Evolutionary conservation across 2,797 vertebrate species (phyloP).

Genomic region (Parauchenoglanis punctatus): DNA sequence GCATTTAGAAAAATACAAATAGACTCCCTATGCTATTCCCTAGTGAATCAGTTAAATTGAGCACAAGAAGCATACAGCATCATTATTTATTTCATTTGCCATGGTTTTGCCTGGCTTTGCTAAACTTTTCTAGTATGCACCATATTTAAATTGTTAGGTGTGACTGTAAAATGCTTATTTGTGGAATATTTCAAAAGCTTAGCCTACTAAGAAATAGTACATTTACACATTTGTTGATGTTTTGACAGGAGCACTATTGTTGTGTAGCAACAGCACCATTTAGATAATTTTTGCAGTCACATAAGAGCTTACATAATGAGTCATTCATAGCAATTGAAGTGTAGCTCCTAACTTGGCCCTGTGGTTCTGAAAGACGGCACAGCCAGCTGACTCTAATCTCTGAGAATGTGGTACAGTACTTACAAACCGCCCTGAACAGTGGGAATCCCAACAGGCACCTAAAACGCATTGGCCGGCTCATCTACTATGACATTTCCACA

Average conservation of each 20-base stretch:
- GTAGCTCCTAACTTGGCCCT: slow-evolving; percentile 71
- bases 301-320: slow-evolving; percentile 78
- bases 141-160: slow-evolving; percentile 48
- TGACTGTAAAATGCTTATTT: slow-evolving; percentile 51
- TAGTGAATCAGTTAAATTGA: slow-evolving; percentile 44
- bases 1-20: slow-evolving; percentile 42
- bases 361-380: slow-evolving; percentile 58
- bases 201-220: slow-evolving; percentile 54
- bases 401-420: slow-evolving; percentile 48
- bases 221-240: slow-evolving; percentile 74
- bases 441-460: slow-evolving; percentile 47
- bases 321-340: slow-evolving; percentile 74
- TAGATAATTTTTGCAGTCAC: slow-evolving; percentile 77
- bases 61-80: slow-evolving; percentile 39
- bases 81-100: slow-evolving; percentile 31
- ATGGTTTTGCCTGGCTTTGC: slow-evolving; percentile 32
- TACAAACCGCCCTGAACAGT: slow-evolving; percentile 45
- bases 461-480: slow-evolving; percentile 51
- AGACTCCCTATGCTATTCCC: slow-evolving; percentile 24
- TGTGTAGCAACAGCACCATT: slow-evolving; percentile 77
- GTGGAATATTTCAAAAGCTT: slow-evolving; percentile 43
- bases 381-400: slow-evolving; percentile 51
- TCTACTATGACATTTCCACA: slow-evolving; percentile 49
- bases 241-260: slow-evolving; percentile 77
- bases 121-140: slow-evolving; percentile 47